Evolutionary conservation across 2,888 invertebrate genomes (phyloP), one percentile per base, ranked within the genome.

Genomic region (Dynastes maya): DNA sequence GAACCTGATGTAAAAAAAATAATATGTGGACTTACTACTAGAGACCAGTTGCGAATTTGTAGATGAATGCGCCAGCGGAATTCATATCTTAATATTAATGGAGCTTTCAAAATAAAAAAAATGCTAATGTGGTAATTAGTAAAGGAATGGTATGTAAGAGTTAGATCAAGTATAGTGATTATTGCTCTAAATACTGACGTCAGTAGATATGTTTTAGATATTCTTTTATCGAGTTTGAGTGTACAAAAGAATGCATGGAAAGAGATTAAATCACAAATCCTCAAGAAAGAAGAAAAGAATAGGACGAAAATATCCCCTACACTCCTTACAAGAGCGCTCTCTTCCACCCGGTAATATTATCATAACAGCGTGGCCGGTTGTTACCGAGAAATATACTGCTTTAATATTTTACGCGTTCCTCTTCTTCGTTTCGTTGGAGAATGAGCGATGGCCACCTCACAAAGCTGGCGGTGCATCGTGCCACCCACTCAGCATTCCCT

Each of bases 261-360:
- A 85, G 86, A 86, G 85, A 86, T 86, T 85, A 85, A 86, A 86
- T 85, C 85, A 85, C 86, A 86, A 87, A 86, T 86, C 86, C 86
- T 85, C 85, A 85, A 85, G 32, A 37, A 67, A 87, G 86, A 85
- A 85, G 85, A 84, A 16, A 22, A 58, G 16, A 16, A 6, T 5
- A 22, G 8, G 16, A 22, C 55, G 55, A 22, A 27, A 16, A 22
- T 22, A 22, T 22, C 22, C 22, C 55, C 5, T 37, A 84, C 84
- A 83, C 83, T 82, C 80, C 81, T 76, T 82, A 78, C 82, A 82
- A 81, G 74, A 81, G 82, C 82, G 55, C 64, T 22, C 8, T 63
- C 78, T 65, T 83, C 83, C 83, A 80, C 22, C 9, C 82, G 83
- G 84, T 79, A 82, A 84, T 85, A 85, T 86, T 85, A 85, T 84